Evolutionary conservation across 1,140 invertebrate species (phyloP).

Genomic region (Drosophila nebulosa): DNA sequence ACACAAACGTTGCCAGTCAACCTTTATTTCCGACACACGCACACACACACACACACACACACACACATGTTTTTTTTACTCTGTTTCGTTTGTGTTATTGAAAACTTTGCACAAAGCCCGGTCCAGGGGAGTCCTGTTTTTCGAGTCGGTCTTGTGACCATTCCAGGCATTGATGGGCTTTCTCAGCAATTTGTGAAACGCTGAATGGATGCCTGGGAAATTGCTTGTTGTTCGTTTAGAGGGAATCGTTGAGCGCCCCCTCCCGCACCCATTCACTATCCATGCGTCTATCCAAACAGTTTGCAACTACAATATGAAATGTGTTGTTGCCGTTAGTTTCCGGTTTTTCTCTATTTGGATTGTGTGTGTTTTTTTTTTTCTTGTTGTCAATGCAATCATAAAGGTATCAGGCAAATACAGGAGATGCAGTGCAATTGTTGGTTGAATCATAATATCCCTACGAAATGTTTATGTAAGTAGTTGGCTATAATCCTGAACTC

Average conservation of each 20-base stretch:
- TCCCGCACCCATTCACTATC: background rate
- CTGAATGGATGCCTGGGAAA: constrained; percentile 11
- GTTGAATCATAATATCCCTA: background rate
- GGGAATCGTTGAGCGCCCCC: background rate
- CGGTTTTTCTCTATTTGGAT: background rate
- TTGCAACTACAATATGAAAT: constrained; percentile 10
- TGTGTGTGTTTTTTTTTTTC: background rate
- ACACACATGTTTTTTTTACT: constrained; percentile 24
- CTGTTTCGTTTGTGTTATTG: constrained; percentile 2
- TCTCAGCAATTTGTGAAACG: constrained; percentile 42
- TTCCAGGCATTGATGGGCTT: constrained; percentile 37
- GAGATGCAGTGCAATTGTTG: background rate
- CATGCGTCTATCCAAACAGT: constrained; percentile 5
- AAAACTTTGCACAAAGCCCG: background rate
- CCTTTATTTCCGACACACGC: constrained; percentile 11
- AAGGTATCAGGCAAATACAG: background rate
- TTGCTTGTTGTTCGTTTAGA: constrained; percentile 3
- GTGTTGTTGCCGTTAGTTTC: background rate
- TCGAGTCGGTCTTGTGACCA: constrained; percentile 3
- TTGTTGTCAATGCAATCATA: background rate
- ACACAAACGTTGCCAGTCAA: constrained; percentile 19
- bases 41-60: background rate
- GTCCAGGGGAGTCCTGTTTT: constrained; percentile 22
- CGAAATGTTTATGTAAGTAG: background rate
- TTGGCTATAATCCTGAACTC: too few relatives aligned